phyloP scores from a whole-genome alignment of 2,888 invertebrate species.

The Isotomurus palustris region DNA sequence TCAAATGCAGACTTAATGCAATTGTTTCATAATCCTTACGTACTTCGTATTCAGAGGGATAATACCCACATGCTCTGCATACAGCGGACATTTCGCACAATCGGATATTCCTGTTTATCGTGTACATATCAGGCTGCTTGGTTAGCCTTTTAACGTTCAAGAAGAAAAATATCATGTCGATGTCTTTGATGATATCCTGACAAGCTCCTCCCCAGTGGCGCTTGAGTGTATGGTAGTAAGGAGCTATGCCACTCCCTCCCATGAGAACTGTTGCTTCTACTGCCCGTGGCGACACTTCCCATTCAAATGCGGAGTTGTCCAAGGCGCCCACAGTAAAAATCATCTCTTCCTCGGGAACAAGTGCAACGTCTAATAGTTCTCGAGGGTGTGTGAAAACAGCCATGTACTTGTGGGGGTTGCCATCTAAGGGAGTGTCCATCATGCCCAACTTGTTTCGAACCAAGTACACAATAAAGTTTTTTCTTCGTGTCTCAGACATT shows the following conservation, averaged over 20 bases:
- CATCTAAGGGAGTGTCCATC: conserved; percentile 41
- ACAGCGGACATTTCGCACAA: conserved; percentile 42
- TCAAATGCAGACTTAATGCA: not conserved
- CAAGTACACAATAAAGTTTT: conserved; percentile 34
- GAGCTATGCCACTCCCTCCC: conserved; percentile 33
- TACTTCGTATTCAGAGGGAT: conserved; percentile 43
- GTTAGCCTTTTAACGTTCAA: conserved; percentile 35
- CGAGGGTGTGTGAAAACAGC: conserved; percentile 40
- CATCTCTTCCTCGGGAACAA: conserved; percentile 22
- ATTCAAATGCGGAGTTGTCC: conserved; percentile 35
- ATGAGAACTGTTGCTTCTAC: conserved; percentile 27
- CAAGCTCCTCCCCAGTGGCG: conserved; percentile 33
- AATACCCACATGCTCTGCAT: conserved; percentile 41
- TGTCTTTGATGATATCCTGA: conserved; percentile 38
- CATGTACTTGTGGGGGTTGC: conserved; percentile 44
- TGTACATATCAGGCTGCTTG: conserved; percentile 34
- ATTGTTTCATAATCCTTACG: not conserved
- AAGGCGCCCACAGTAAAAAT: conserved; percentile 36
- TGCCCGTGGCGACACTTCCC: conserved; percentile 21
- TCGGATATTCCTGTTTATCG: conserved; percentile 30
- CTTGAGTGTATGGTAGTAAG: conserved; percentile 33
- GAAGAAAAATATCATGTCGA: conserved; percentile 41
- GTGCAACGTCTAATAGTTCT: conserved; percentile 26
- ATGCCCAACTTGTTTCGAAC: conserved; percentile 40
- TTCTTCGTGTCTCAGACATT: conserved; percentile 14